These are phyloP conservation scores for Cephonodes hylas DNA, from an alignment of 2,888 invertebrate species.

Conservation along the genomic window DNA sequence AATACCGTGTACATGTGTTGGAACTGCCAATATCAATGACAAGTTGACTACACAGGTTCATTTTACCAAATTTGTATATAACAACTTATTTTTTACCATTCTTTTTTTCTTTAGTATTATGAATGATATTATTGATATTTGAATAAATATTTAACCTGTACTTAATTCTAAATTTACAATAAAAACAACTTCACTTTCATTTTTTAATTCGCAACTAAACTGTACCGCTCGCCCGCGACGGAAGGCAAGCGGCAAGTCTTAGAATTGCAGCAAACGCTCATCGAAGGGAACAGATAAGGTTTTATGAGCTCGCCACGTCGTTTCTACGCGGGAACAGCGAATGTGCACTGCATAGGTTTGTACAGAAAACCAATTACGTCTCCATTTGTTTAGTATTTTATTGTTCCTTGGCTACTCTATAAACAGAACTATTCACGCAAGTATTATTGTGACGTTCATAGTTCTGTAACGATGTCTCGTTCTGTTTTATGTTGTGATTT, in stretches of 20 bases:
- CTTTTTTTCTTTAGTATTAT: no score
- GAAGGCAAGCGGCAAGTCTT: slow-evolving; percentile 35
- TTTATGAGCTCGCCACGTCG: slow-evolving; percentile 79
- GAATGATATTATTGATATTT: no score
- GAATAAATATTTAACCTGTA: no score
- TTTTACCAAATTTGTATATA: no score
- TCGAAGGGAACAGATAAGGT: slow-evolving; percentile 76
- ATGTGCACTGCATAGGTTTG: slow-evolving; percentile 68
- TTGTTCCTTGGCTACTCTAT: slow-evolving; percentile 21
- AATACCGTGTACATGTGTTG: no score
- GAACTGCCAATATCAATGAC: no score
- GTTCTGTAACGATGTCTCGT: not conserved
- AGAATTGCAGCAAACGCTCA: slow-evolving; percentile 48
- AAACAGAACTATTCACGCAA: not conserved
- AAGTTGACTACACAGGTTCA: no score
- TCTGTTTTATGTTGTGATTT: not conserved
- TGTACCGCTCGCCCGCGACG: slow-evolving; percentile 15
- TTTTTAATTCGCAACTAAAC: not conserved
- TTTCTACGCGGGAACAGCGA: slow-evolving; percentile 68
- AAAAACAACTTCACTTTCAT: not conserved
- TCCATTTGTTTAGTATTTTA: slow-evolving; percentile 46
- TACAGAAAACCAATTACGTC: slow-evolving; percentile 63
- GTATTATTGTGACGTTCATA: not conserved
- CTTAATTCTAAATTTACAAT: no score
- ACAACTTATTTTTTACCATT: no score